Percentiles rank a stretch among this genome's conserved stretches.
Conservation (phyloP, 2,113 vertebrate species). For the Merops nubicus region DNA sequence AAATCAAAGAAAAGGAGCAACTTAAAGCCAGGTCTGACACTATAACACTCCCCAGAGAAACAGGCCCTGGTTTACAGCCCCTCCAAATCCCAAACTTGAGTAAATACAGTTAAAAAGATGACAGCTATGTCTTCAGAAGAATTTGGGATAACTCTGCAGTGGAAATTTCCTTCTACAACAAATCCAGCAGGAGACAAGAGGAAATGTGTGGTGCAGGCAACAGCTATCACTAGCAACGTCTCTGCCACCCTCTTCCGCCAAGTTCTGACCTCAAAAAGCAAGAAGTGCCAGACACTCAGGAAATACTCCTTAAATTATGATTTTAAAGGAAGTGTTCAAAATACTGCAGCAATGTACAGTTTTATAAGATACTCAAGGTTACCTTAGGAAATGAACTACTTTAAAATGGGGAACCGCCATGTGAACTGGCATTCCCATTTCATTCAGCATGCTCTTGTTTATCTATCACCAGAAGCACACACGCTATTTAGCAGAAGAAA, state of each 20-base stretch:
- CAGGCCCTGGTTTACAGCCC: neutral
- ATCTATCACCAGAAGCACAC: neutral
- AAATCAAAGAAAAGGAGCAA: neutral
- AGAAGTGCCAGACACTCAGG: neutral
- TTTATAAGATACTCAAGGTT: neutral
- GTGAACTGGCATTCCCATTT: neutral
- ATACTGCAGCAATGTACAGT: neutral
- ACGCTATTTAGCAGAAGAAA: neutral
- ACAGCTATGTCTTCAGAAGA: neutral
- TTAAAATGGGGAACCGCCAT: neutral
- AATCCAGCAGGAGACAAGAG: neutral
- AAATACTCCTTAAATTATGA: neutral
- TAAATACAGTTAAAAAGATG: neutral
- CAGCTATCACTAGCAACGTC: neutral
- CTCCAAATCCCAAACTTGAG: neutral
- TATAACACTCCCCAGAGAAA: neutral
- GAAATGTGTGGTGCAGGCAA: neutral
- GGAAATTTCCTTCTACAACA: neutral
- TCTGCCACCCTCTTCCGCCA: neutral
- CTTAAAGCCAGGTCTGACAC: neutral
- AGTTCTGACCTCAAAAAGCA: neutral
- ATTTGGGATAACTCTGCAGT: neutral
- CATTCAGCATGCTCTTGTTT: slow-evolving; percentile 6
- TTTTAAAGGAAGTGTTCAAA: neutral
- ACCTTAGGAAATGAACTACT: neutral